Evolutionary conservation across 2,888 invertebrate genomes (phyloP), one percentile per base, ranked within the genome.

Genomic region (Keiferia lycopersicella): DNA sequence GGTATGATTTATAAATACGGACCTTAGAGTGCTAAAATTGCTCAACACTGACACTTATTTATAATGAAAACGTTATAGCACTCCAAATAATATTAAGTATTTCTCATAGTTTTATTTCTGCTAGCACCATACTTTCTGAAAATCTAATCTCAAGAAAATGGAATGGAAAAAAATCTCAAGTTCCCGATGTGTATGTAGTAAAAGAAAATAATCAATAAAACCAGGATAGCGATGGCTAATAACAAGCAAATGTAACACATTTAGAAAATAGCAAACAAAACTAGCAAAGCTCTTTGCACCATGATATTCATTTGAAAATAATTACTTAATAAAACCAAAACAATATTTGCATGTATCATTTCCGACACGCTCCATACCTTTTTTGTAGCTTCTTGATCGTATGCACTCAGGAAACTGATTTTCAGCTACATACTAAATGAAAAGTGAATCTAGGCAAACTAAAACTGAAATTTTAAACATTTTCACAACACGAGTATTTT

Each of bases 41-140:
- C 26, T 7, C 53, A 20, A 26, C 26, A 20, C 53, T 53, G 53
- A 50, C 10, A 18, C 20, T 56, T 8, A 0, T 56, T 16, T 6
- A 30, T 26, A 30, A 56, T 56, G 56, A 30, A 56, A 56, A 53
- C 26, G 18, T 1, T 22, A 51, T 10, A 56, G 22, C 22, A 56
- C 14, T 56, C 30, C n/a, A 56, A 51, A 20, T 16, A 51, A 51
- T 69, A 68, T 71, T 73, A 20, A 22, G 51, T 51, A 51, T 51
- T 50, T 50, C 20, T 51, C 56, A 56, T 16, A 56, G 41, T 45
- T 39, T 45, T 22, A 7, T 18, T 34, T 63, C 22, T n/a, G 57
- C 45, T 63, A 63, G 63, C 63, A 63, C 63, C 63, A 63, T 61
- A 50, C 57, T 62, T 62, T 53, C 34, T 34, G 39, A 41, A 56